Percentiles rank a stretch among this genome's conserved stretches.
These are phyloP conservation scores for Bruchidius siliquastri DNA, from an alignment of 2,888 invertebrate genomes.

Conservation along the genomic window DNA sequence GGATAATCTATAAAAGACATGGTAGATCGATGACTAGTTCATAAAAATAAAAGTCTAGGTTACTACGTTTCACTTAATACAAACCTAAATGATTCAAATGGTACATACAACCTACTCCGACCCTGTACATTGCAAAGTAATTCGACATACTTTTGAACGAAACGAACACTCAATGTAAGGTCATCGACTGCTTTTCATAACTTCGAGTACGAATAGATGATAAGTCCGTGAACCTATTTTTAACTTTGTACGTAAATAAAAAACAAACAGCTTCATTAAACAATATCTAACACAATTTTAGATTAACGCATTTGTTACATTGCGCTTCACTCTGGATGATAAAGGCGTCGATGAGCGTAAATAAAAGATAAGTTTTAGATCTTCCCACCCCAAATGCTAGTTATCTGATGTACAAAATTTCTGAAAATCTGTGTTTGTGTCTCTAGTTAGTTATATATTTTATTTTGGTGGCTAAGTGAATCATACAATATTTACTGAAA, in stretches of 20 bases:
- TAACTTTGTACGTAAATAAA: slow-evolving; percentile 12
- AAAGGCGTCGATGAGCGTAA: background rate
- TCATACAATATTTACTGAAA: no score
- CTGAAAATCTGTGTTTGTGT: no score
- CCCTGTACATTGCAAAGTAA: slow-evolving; percentile 20
- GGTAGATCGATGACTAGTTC: no score
- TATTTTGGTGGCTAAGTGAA: no score
- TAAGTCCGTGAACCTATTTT: slow-evolving; percentile 19
- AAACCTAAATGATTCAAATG: no score
- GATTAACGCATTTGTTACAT: background rate
- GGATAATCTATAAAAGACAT: no score
- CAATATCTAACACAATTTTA: background rate
- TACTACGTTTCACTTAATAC: no score
- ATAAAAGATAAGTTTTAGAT: no score
- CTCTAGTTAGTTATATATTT: no score
- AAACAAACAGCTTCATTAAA: slow-evolving; percentile 6
- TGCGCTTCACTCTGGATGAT: background rate
- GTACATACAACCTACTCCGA: background rate
- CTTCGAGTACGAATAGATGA: slow-evolving; percentile 15
- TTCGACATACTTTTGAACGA: slow-evolving; percentile 22
- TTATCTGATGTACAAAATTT: no score
- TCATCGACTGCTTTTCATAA: slow-evolving; percentile 21
- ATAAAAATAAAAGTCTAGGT: no score
- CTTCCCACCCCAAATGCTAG: no score
- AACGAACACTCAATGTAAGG: slow-evolving; percentile 14